Evolutionary conservation across 1,140 invertebrate genomes (phyloP), one percentile per base, ranked within the genome.

Genomic region (Leptinotarsa undecemlineata): DNA sequence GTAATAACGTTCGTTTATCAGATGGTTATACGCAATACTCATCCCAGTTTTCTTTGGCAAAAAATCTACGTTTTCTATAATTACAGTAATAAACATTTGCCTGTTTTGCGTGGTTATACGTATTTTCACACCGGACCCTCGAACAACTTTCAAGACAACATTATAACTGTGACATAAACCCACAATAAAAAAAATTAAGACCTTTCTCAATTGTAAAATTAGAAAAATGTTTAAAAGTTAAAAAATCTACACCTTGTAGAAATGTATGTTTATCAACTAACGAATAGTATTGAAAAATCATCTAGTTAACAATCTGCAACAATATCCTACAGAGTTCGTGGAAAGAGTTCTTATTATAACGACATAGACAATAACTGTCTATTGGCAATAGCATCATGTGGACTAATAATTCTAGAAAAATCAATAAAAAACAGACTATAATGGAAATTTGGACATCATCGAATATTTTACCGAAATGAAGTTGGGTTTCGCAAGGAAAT

Each of bases 401-500:
- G 3, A 11, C n/a, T 42, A 3, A 71, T 71, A 71, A 51, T 20
- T 14, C 26, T 75, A 1, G 48, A 75, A 67, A 71, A 62, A n/a
- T 3, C 64, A 17, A 64, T 75, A 1, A 75, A 75, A 71, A 75
- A 71, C 20, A 47, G 74, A 19, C 19, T 75, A n/a, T 62, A 71
- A 21, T 68, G 69, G 61, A 11, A 8, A 15, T 26, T 71, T 13
- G 74, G 67, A 71, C 3, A 71, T 3, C 33, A 33, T 23, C 1
- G 6, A 19, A 19, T 17, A 4, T 75, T 75, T 20, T 19, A 71
- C 19, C 11, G 47, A 26, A 26, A 26, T 5, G 3, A 26, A 26
- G 26, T 26, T 3, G 74, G 74, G 3, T 48, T 75, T 75, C n/a
- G 68, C 1, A 75, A 71, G 19, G 68, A 19, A 17, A 15, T 47